Base-by-base conservation (phyloP, 2,113 vertebrate genomes). In the Neotoma lepida region DNA sequence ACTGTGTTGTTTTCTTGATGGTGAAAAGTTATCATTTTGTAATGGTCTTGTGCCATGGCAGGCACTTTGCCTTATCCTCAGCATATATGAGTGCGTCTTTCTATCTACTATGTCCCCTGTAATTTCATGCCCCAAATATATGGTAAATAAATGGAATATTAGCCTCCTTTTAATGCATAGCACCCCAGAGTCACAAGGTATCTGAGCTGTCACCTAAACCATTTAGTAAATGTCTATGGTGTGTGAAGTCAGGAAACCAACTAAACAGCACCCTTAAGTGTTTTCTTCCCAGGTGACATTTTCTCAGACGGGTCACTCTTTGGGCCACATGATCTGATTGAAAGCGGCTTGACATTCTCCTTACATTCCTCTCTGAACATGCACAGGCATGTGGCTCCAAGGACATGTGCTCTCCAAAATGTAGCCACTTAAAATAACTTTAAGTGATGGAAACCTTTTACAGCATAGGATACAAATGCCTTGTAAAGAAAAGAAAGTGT, bases 31-130 rank as follows among this genome's bases (percentile, higher is more conserved):
- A 0, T 9, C 41, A 49, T 90, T 61, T 24, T 49, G 70, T 13
- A 71, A n/a, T 4, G 5, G 41, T 14, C 1, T n/a, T 63, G 49
- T 49, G 2, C 33, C 14, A 0, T 22, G n/a, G 46, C 28, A 20
- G 39, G 0, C 22, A 7, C 54, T 39, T 28, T 44, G 24, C 26
- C 39, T 56, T 1, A 0, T 20, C 44, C 6, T 8, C 41, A 9
- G 20, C 9, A 1, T 26, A 1, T 0, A 1, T 13, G 20, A 5
- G 0, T 8, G 7, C 30, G 0, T 8, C 78, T 64, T 76, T 28
- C 9, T 44, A 0, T 24, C 44, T 46, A 22, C 20, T 9, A 30
- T 15, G 44, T 56, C 7, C 22, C 2, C 10, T 74, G 24, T 2
- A 15, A n/a, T 15, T 61, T 9, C 3, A 33, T 22, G 15, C 58